Evolutionary conservation across 1,140 invertebrate genomes (phyloP).

Genomic region (Bombus waltoni): DNA sequence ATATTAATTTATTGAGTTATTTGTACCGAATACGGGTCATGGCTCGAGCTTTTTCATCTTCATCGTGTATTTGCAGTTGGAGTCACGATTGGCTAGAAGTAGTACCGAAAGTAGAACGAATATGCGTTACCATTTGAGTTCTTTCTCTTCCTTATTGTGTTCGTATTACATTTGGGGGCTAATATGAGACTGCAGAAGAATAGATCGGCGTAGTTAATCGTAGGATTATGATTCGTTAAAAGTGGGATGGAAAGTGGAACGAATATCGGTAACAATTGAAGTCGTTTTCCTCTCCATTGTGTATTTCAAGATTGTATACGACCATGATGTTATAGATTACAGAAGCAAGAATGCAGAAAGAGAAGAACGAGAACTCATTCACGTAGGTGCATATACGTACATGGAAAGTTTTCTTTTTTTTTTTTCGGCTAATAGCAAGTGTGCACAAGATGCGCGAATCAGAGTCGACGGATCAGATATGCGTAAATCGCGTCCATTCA

Average conservation of each 20-base stretch:
- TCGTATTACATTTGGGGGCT: background rate
- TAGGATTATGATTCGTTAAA: background rate
- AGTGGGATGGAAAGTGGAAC: background rate
- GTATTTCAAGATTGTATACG: no score
- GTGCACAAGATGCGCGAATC: background rate
- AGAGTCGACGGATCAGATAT: background rate
- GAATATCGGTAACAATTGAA: background rate
- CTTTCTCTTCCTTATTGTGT: background rate
- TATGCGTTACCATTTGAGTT: background rate
- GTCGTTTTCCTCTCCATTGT: background rate
- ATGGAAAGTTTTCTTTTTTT: constrained; percentile 9
- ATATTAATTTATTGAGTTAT: background rate
- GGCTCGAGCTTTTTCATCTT: no score
- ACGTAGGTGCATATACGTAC: background rate
- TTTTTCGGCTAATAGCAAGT: background rate
- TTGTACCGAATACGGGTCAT: no score
- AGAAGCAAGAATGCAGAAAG: background rate
- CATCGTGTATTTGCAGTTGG: no score
- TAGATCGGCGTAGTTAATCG: background rate
- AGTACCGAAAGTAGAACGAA: background rate
- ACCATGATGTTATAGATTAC: no score
- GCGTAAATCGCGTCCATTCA: constrained; percentile 13
- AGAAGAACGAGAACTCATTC: background rate
- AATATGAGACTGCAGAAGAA: background rate
- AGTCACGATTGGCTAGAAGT: background rate